Evolutionary conservation across 2,888 invertebrate species (phyloP), one percentile per base, ranked within the genome.

Genomic region (Drymonia ruficornis): DNA sequence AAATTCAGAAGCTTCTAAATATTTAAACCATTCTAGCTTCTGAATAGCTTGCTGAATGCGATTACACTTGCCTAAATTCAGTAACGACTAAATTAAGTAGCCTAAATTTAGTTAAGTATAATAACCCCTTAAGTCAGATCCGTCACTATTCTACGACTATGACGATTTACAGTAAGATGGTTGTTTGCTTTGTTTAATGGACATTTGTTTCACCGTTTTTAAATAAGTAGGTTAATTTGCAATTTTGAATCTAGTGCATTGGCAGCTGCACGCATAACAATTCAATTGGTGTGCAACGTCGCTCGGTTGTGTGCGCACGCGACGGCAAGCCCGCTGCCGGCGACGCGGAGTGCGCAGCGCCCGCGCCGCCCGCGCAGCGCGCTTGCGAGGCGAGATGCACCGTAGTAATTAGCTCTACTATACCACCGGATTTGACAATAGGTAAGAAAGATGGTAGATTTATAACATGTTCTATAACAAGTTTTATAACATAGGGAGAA

Each of bases 291-390:
- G 72, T 89, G 1, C 92, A 94, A 61, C 86, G 87, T 36, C 91
- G 94, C 0, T 83, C 92, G 13, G 88, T 93, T 11, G 91, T 93
- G 55, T 93, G 94, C 64, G 84, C 91, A 0, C 90, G 92, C 53
- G 84, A 72, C 5, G 76, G 68, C 36, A 68, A 69, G 19, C 72
- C 65, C 1, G 59, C 85, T 56, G 65, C 68, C 8, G 75, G 75
- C 9, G 85, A 83, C 9, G 52, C 70, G 1, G 93, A 93, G 59
- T 89, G 90, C 49, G 71, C 78, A 1, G 78, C 84, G 2, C 64
- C 79, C 13, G 87, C 90, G 1, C 87, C 91, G 0, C 67, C 75
- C 4, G 87, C 86, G 67, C 71, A 77, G 8, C 75, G 80, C 1
- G 38, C 70, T 6, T 87, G 92, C 52, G 65, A 75, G 1, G 74